Evolutionary conservation across 2,888 invertebrate genomes (phyloP).

Genomic region (Serrognathus titanus): DNA sequence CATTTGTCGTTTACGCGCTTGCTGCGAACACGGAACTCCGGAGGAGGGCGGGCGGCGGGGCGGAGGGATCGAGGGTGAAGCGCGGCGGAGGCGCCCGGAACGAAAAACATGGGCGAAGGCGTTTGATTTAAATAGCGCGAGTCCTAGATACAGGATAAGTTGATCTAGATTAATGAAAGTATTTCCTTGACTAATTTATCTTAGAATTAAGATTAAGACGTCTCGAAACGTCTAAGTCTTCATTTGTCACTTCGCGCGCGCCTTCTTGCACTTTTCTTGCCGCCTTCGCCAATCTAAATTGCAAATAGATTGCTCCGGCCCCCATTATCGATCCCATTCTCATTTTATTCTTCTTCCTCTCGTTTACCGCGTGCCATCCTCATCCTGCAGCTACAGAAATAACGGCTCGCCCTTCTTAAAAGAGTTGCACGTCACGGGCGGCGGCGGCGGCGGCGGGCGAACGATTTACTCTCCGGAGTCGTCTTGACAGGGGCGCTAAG

Average conservation of each 20-base stretch:
- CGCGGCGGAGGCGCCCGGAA: slow-evolving; percentile 1
- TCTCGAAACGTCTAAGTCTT: slow-evolving; percentile 50
- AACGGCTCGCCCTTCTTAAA: too few relatives aligned
- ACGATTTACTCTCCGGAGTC: neutral
- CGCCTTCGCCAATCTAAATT: neutral
- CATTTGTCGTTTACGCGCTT: too few relatives aligned
- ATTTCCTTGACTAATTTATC: slow-evolving; percentile 50
- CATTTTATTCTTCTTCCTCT: too few relatives aligned
- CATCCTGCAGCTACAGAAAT: too few relatives aligned
- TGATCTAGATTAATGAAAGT: slow-evolving; percentile 53
- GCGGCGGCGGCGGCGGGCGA: too few relatives aligned
- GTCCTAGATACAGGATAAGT: slow-evolving; percentile 42
- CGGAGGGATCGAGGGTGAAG: neutral
- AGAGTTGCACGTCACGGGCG: too few relatives aligned
- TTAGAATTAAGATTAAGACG: slow-evolving; percentile 50
- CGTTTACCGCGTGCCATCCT: too few relatives aligned
- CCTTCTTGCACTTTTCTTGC: slow-evolving; percentile 6
- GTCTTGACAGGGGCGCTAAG: neutral
- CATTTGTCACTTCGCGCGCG: slow-evolving; percentile 43
- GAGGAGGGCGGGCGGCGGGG: neutral
- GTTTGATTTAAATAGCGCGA: slow-evolving; percentile 30
- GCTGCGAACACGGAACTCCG: neutral
- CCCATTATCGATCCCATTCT: neutral
- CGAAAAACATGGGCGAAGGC: neutral
- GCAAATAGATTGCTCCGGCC: neutral